Conservation (phyloP, 2,888 invertebrate species). For the Macrosoma leucophasiata region DNA sequence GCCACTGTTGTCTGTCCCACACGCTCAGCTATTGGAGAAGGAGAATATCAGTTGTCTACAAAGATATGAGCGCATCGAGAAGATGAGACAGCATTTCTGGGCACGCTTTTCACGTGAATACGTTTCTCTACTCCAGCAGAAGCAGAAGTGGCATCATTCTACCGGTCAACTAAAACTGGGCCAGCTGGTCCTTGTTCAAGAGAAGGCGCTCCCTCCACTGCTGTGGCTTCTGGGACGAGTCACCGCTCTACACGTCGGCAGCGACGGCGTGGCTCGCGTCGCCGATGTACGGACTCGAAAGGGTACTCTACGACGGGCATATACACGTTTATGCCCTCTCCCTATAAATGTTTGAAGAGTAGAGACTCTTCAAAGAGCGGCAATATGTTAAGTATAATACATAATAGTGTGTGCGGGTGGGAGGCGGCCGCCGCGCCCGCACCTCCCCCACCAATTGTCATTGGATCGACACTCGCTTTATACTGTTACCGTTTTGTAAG, state of each 20-base stretch:
- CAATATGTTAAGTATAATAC: too few relatives aligned
- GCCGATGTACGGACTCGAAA: slow-evolving; percentile 12
- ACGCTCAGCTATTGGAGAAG: too few relatives aligned
- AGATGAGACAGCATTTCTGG: slow-evolving; percentile 17
- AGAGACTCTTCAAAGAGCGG: too few relatives aligned
- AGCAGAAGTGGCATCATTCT: slow-evolving; percentile 13
- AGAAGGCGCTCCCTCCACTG: slow-evolving; percentile 6
- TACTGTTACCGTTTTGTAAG: too few relatives aligned
- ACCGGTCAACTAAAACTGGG: slow-evolving; percentile 5
- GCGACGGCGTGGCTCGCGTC: slow-evolving; percentile 15
- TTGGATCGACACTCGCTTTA: too few relatives aligned
- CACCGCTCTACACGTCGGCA: slow-evolving; percentile 10
- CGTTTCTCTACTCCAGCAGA: slow-evolving; percentile 20
- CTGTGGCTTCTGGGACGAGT: slow-evolving; percentile 14
- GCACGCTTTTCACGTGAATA: slow-evolving; percentile 17
- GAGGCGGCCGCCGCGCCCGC: too few relatives aligned
- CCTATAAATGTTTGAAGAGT: too few relatives aligned
- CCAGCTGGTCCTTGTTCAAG: slow-evolving; percentile 9
- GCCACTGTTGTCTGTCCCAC: too few relatives aligned
- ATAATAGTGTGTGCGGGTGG: too few relatives aligned
- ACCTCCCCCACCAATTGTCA: too few relatives aligned
- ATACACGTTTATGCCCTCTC: slow-evolving; percentile 7
- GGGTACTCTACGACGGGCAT: slow-evolving; percentile 7
- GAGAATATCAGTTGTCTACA: too few relatives aligned
- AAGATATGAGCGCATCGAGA: slow-evolving; percentile 16